phyloP scores from a whole-genome alignment of 2,113 vertebrate genomes.

The Laticauda colubrina region DNA sequence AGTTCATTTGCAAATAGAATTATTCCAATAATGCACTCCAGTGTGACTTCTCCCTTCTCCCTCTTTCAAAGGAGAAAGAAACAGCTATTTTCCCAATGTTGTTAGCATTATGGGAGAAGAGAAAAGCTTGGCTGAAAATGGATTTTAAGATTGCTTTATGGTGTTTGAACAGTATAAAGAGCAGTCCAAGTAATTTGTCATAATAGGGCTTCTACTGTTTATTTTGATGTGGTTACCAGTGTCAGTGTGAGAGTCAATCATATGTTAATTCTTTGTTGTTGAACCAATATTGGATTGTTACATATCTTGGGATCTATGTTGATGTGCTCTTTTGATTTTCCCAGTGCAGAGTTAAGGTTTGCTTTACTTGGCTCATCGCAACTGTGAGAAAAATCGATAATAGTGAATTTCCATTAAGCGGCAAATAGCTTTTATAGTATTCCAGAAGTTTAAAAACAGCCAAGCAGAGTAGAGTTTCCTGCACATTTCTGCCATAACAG shows the following conservation, averaged over 20 bases:
- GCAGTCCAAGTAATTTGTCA: background rate
- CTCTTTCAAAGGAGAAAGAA: background rate
- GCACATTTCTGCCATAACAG: background rate
- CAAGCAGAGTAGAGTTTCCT: conserved; percentile 10
- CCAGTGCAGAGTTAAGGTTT: conserved; percentile 10
- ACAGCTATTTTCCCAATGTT: background rate
- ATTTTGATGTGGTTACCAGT: background rate
- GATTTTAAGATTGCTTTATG: background rate
- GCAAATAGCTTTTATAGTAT: conserved; percentile 3
- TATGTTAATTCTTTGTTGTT: conserved; percentile 13
- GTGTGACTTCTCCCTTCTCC: background rate
- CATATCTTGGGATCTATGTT: background rate
- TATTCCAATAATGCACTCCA: background rate
- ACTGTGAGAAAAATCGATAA: conserved; percentile 32
- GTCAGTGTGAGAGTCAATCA: conserved; percentile 12
- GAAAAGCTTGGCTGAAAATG: background rate
- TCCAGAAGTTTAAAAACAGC: conserved; percentile 28
- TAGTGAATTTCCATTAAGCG: conserved; percentile 23
- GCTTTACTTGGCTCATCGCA: conserved; percentile 17
- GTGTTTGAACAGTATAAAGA: background rate
- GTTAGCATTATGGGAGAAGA: background rate
- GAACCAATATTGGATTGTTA: background rate
- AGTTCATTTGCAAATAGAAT: background rate
- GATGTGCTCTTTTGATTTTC: background rate
- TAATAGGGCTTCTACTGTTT: background rate